Evolutionary conservation across 2,113 vertebrate species (phyloP).

Genomic region (Rafetus swinhoei): DNA sequence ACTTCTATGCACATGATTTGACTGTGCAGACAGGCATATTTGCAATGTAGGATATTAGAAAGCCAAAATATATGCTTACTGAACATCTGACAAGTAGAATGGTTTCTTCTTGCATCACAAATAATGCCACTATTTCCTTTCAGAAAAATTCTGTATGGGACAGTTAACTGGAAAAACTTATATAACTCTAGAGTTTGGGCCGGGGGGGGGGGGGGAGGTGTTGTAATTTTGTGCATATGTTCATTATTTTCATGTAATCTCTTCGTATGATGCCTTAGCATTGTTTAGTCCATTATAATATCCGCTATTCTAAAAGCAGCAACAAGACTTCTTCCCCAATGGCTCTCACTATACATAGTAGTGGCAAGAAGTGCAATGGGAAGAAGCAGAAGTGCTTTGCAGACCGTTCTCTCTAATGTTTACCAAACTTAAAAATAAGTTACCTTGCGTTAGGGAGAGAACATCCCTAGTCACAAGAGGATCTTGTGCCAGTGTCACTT

Average conservation of each 20-base stretch:
- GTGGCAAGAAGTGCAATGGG: not conserved
- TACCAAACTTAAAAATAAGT: not conserved
- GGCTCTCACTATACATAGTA: not conserved
- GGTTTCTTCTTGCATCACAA: not conserved
- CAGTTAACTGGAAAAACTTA: not conserved
- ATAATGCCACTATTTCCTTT: not conserved
- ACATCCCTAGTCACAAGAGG: not conserved
- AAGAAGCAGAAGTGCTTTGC: not conserved
- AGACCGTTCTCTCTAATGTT: not conserved
- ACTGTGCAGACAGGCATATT: slow-evolving; percentile 25
- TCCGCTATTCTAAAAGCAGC: not conserved
- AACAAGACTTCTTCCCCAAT: not conserved
- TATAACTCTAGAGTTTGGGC: not conserved
- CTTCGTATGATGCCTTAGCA: not conserved
- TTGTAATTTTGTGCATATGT: not conserved
- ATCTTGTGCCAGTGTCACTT: not conserved
- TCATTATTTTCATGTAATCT: not conserved
- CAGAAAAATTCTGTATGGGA: not conserved
- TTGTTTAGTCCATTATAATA: not conserved
- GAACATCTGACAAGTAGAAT: not conserved
- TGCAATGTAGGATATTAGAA: slow-evolving; percentile 5
- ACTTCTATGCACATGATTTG: not conserved
- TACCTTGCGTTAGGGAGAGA: not conserved
- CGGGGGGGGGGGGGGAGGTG: no score
- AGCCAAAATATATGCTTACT: not conserved